Conservation (phyloP, 2,113 vertebrate species). For the Lipotes vexillifer region DNA sequence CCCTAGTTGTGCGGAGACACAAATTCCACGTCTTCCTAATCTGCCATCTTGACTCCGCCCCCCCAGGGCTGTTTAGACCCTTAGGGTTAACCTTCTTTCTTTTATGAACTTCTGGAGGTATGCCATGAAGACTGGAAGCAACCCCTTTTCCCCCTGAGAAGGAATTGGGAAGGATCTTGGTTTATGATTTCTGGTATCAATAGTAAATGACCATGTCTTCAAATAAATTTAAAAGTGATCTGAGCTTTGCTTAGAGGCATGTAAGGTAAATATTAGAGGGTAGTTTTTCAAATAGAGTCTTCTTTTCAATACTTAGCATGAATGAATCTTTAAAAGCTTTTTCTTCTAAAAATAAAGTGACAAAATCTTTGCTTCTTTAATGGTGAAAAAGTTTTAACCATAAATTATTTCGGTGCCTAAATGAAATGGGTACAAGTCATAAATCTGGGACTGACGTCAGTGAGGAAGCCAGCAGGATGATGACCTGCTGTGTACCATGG, state of each 20-base stretch:
- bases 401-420: slow-evolving; percentile 4
- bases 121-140: neutral
- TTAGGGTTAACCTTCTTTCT: neutral
- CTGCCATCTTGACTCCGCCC: too few species aligned
- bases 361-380: neutral
- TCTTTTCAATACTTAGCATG: neutral
- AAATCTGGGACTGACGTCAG: neutral
- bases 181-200: neutral
- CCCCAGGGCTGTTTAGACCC: neutral
- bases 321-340: neutral
- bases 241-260: neutral
- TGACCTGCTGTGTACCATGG: neutral
- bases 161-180: neutral
- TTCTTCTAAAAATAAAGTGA: neutral
- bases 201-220: neutral
- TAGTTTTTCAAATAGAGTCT: neutral
- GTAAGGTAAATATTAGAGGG: neutral
- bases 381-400: neutral
- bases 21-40: too few species aligned
- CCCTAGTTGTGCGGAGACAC: too few species aligned
- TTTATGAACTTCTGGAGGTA: neutral
- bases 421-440: neutral
- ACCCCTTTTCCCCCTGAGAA: neutral
- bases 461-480: neutral
- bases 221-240: slow-evolving; percentile 12